Evolutionary conservation across 1,140 invertebrate species (phyloP).

Genomic region (Nasonia giraulti): DNA sequence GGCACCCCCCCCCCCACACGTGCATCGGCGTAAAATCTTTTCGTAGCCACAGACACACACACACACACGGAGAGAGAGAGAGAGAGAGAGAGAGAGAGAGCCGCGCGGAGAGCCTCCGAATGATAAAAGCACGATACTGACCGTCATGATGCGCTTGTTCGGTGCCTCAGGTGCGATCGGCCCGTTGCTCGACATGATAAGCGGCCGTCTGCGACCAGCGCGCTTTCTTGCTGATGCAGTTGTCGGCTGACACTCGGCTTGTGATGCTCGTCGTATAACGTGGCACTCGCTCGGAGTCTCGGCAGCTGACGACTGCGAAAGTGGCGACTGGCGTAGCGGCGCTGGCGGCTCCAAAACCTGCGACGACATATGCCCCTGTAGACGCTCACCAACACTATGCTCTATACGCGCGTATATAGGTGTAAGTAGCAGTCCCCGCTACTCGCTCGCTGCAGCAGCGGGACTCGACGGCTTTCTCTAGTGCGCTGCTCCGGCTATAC

Average conservation of each 20-base stretch:
- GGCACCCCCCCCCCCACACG: no score
- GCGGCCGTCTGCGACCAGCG: neutral
- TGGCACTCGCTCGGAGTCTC: slow-evolving; percentile 1
- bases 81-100: neutral
- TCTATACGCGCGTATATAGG: neutral
- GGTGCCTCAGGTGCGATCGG: slow-evolving; percentile 43
- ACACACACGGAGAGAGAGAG: no score
- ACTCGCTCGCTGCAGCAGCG: neutral
- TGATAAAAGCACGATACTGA: slow-evolving; percentile 49
- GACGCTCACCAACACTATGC: neutral
- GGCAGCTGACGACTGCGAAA: slow-evolving; percentile 3
- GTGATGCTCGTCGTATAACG: neutral
- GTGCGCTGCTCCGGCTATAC: no score
- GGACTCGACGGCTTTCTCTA: neutral
- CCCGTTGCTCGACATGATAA: slow-evolving; percentile 58
- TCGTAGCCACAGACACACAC: no score
- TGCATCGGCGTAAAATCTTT: no score
- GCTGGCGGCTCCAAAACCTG: slow-evolving; percentile 13
- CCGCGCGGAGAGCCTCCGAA: no score
- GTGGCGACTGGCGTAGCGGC: slow-evolving; percentile 1
- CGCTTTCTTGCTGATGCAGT: neutral
- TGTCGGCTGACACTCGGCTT: neutral
- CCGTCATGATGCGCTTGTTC: slow-evolving; percentile 65
- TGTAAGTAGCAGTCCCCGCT: neutral
- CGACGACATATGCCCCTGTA: slow-evolving; percentile 15